Evolutionary conservation across 53 echinoderm and acorn worm species (phyloP).

Genomic region (Pentamera pediparva): DNA sequence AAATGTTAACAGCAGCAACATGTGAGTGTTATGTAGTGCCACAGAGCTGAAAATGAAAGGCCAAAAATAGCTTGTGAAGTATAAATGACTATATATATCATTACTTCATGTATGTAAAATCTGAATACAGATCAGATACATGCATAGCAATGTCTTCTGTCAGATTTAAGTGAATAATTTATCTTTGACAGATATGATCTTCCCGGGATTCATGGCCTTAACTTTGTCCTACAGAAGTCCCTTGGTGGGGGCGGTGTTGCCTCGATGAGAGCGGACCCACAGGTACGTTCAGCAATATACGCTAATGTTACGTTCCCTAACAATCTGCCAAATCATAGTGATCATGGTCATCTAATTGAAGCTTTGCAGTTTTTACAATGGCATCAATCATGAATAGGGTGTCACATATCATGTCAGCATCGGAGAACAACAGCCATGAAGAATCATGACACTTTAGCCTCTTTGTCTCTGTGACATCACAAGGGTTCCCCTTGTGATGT

Average conservation of each 20-base stretch:
- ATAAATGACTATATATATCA: no score
- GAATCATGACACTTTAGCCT: no score
- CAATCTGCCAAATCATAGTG: no score
- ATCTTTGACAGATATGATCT: conserved; percentile 72
- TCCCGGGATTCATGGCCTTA: conserved; percentile 79
- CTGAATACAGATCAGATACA: no score
- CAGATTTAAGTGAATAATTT: not conserved
- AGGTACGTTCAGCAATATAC: conserved; percentile 45
- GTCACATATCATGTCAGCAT: no score
- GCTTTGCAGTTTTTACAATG: not conserved
- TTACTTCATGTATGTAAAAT: no score
- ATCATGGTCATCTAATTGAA: not conserved
- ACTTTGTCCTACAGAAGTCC: conserved; percentile 79
- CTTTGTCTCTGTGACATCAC: no score
- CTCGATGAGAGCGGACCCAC: conserved; percentile 80
- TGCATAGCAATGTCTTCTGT: not conserved
- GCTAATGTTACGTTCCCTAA: not conserved
- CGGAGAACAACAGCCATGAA: no score
- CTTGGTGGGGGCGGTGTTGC: conserved; percentile 94
- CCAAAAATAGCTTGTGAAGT: not conserved
- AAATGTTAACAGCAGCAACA: no score
- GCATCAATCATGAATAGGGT: not conserved
- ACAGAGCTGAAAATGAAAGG: no score
- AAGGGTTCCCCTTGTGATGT: no score
- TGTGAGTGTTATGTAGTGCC: no score